Conservation (phyloP, 2,797 vertebrate species). For the Enteromius unitaeniatus region DNA sequence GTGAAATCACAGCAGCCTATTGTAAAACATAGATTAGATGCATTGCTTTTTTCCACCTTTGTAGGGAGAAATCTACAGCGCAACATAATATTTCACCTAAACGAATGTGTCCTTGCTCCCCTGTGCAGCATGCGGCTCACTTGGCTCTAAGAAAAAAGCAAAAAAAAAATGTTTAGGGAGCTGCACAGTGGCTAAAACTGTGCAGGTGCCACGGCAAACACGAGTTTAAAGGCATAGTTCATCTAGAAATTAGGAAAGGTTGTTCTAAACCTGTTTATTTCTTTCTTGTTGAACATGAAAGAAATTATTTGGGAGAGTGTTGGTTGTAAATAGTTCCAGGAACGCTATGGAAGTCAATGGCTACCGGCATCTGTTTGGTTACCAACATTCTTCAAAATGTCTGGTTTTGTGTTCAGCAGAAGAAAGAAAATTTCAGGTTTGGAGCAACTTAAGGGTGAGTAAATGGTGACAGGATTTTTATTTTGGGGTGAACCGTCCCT, state of each 20-base stretch:
- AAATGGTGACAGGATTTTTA: not conserved
- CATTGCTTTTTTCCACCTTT: slow-evolving; percentile 53
- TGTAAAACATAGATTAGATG: slow-evolving; percentile 67
- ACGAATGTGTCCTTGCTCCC: slow-evolving; percentile 46
- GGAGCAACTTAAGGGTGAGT: not conserved
- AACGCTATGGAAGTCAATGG: not conserved
- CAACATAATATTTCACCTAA: slow-evolving; percentile 62
- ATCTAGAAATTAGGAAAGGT: not conserved
- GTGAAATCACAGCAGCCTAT: slow-evolving; percentile 60
- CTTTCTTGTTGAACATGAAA: not conserved
- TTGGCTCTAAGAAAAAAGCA: not conserved
- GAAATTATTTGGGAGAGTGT: not conserved
- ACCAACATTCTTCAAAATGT: not conserved
- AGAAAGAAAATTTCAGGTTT: not conserved
- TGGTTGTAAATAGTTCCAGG: not conserved
- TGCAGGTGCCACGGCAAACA: not conserved
- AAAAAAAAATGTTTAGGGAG: not conserved
- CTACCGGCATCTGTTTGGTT: not conserved
- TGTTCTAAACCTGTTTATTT: not conserved
- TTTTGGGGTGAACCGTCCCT: not conserved
- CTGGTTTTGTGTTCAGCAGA: not conserved
- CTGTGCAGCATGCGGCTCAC: slow-evolving; percentile 3
- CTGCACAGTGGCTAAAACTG: not conserved
- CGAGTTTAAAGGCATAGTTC: not conserved
- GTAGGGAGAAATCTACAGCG: slow-evolving; percentile 50